These are phyloP conservation scores for Xestia rhomboidea DNA, from an alignment of 2,888 invertebrate genomes.

Conservation along the genomic window DNA sequence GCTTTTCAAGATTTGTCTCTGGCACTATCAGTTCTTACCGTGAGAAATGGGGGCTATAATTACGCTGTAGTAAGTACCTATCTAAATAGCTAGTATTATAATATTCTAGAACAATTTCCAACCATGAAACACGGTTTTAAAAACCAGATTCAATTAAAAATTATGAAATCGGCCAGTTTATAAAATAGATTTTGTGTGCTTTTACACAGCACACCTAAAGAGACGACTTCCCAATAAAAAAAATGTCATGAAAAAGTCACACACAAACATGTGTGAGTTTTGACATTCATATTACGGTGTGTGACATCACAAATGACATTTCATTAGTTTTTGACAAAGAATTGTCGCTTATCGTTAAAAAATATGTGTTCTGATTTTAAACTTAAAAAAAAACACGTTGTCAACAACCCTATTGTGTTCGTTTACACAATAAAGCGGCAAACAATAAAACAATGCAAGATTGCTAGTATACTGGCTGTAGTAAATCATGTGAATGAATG, in stretches of 20 bases:
- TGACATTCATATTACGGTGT: background rate
- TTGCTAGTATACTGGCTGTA: constrained; percentile 54
- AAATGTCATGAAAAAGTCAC: background rate
- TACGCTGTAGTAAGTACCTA: background rate
- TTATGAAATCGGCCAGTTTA: too few relatives aligned
- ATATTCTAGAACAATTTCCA: background rate
- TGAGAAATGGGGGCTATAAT: background rate
- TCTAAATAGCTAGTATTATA: background rate
- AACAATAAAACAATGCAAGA: constrained; percentile 73
- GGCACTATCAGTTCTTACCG: background rate
- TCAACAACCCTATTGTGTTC: constrained; percentile 53
- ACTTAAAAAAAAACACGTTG: background rate
- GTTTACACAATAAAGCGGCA: constrained; percentile 64
- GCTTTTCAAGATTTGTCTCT: background rate
- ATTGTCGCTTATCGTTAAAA: background rate
- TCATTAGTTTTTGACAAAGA: background rate
- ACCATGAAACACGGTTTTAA: background rate
- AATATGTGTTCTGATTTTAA: background rate
- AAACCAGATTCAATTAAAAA: background rate
- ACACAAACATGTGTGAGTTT: too few relatives aligned
- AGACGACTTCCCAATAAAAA: background rate
- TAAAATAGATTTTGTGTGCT: background rate
- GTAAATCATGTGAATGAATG: constrained; percentile 76
- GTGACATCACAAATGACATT: background rate
- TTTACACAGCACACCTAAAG: background rate